Conservation (phyloP, 2,888 invertebrate species). For the Aelia acuminata region DNA sequence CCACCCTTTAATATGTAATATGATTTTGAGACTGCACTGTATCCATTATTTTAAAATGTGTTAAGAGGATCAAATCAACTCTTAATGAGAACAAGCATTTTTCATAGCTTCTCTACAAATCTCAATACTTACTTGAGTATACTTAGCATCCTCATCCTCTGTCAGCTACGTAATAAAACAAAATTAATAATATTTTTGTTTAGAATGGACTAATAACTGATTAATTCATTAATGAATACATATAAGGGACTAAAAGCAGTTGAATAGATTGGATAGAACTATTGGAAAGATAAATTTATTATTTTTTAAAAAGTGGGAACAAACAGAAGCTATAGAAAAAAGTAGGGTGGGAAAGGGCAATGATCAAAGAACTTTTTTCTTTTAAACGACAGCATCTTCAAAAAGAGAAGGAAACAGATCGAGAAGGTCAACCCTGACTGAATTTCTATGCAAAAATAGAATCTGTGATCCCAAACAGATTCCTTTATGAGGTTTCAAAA, state of each 20-base stretch:
- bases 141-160: slow-evolving; percentile 55
- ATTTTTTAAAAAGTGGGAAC: not conserved
- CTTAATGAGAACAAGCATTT: not conserved
- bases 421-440: no score
- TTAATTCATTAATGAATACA: not conserved
- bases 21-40: no score
- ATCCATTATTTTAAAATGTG: not conserved
- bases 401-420: no score
- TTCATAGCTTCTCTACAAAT: slow-evolving; percentile 4
- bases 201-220: not conserved
- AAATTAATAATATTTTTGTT: slow-evolving; percentile 7
- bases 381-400: no score
- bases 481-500: no score
- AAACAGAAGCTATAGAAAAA: not conserved
- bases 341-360: no score
- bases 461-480: no score
- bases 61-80: not conserved
- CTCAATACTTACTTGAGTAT: slow-evolving; percentile 55
- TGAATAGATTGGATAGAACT: not conserved
- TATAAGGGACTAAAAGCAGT: not conserved
- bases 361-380: no score
- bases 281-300: not conserved
- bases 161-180: slow-evolving; percentile 49
- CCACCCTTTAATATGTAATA: no score
- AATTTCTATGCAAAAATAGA: no score